Conservation (phyloP, 2,888 invertebrate species). For the Chromoteleia sp. region DNA sequence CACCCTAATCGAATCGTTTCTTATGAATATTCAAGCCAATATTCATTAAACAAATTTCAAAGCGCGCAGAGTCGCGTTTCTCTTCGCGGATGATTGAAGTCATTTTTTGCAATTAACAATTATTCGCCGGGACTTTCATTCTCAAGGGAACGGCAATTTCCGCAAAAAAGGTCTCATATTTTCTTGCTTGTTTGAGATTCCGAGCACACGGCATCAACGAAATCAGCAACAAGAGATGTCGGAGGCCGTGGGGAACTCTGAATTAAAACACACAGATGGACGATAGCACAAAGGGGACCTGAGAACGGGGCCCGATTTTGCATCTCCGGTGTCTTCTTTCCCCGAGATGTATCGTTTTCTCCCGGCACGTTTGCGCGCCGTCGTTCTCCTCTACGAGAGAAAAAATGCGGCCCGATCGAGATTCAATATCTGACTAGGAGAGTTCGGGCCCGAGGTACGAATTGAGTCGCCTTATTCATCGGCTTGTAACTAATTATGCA, state of each 20-base stretch:
- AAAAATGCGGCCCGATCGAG: slow-evolving; percentile 72
- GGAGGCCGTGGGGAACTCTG: slow-evolving; percentile 61
- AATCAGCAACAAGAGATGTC: slow-evolving; percentile 65
- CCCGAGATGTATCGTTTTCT: slow-evolving; percentile 63
- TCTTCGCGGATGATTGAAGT: background rate
- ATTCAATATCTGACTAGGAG: slow-evolving; percentile 70
- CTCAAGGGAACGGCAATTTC: background rate
- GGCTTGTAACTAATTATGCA: slow-evolving; percentile 80
- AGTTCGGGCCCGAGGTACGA: slow-evolving; percentile 67
- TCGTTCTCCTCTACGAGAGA: slow-evolving; percentile 44
- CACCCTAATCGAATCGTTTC: background rate
- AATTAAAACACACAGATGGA: slow-evolving; percentile 74
- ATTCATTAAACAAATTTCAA: background rate
- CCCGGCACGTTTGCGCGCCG: slow-evolving; percentile 49
- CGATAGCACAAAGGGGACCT: slow-evolving; percentile 71
- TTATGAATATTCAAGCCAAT: slow-evolving; percentile 19
- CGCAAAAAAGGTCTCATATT: slow-evolving; percentile 41
- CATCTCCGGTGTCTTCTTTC: slow-evolving; percentile 66
- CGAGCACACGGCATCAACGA: slow-evolving; percentile 65
- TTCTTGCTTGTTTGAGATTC: slow-evolving; percentile 67
- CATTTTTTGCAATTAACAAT: background rate
- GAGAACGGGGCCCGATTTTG: slow-evolving; percentile 55
- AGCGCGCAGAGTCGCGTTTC: too few species aligned
- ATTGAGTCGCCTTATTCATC: slow-evolving; percentile 77
- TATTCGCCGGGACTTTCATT: background rate